Evolutionary conservation across 1,140 invertebrate genomes (phyloP).

Genomic region (Calliphora vicina): DNA sequence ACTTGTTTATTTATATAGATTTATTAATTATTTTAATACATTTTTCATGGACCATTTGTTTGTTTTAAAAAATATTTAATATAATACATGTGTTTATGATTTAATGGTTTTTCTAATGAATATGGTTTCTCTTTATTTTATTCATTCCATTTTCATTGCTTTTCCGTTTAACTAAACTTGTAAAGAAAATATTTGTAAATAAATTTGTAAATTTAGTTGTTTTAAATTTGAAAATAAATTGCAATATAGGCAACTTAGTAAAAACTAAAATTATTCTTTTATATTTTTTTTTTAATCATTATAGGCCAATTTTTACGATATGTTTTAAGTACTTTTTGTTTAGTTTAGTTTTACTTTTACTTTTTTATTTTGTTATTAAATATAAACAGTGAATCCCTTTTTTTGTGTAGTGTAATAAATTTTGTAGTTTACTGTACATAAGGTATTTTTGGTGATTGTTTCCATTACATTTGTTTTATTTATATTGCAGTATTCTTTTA

Average conservation of each 20-base stretch:
- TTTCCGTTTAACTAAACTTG: not conserved
- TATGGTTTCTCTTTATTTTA: no score
- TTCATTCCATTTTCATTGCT: no score
- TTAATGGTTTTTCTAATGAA: no score
- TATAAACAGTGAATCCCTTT: conserved; percentile 1
- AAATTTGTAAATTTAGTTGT: no score
- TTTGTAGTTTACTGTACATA: conserved; percentile 11
- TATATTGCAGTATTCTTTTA: conserved; percentile 8
- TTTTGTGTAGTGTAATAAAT: not conserved
- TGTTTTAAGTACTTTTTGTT: conserved; percentile 54
- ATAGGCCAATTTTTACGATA: conserved; percentile 62
- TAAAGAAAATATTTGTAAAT: no score
- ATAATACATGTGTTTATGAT: no score
- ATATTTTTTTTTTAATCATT: conserved; percentile 39
- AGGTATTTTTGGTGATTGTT: conserved; percentile 35
- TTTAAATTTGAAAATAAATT: conserved; percentile 7
- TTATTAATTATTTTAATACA: no score
- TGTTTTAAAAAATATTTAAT: no score
- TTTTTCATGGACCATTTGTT: no score
- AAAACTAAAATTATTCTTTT: not conserved
- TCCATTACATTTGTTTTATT: not conserved
- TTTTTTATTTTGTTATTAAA: no score
- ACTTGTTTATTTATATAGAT: no score
- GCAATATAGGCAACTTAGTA: conserved; percentile 14
- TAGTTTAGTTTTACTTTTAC: conserved; percentile 42